These are phyloP conservation scores for Podarcis raffonei DNA, from an alignment of 2,113 vertebrate genomes.

Conservation along the genomic window DNA sequence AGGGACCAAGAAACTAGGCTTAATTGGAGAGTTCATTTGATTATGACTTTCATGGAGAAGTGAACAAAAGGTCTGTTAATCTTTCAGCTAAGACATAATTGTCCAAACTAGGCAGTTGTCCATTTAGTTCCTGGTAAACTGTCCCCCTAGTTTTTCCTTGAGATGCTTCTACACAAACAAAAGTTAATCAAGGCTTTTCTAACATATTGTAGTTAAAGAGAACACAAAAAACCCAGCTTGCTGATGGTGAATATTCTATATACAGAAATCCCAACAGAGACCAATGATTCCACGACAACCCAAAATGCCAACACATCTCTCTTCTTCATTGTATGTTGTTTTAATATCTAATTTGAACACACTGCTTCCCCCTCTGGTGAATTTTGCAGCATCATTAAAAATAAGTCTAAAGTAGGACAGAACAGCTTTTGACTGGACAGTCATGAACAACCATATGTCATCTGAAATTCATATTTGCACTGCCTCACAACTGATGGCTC, in stretches of 20 bases:
- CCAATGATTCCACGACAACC: constrained; percentile 13
- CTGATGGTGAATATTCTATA: constrained; percentile 28
- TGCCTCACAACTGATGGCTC: not conserved
- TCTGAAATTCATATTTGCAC: not conserved
- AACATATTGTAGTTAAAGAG: not conserved
- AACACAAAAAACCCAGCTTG: constrained; percentile 18
- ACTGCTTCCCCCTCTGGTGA: constrained; percentile 53
- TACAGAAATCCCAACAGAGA: constrained; percentile 40
- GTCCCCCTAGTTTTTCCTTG: not conserved
- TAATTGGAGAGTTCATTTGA: not conserved
- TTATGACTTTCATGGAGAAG: not conserved
- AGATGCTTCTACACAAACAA: not conserved
- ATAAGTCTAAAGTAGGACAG: not conserved
- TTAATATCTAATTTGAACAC: constrained; percentile 59
- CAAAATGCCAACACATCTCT: constrained; percentile 41
- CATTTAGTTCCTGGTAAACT: not conserved
- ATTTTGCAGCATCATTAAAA: constrained; percentile 29
- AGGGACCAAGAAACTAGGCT: not conserved
- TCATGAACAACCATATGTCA: not conserved
- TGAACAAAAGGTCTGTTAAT: not conserved
- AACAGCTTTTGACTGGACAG: not conserved
- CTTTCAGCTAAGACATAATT: not conserved
- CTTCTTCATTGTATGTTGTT: constrained; percentile 34
- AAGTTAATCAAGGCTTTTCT: constrained; percentile 8
- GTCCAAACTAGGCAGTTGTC: not conserved